Percentiles rank a stretch among this genome's conserved stretches.
Conservation (phyloP, 2,113 vertebrate species). For the Monopterus albus region DNA sequence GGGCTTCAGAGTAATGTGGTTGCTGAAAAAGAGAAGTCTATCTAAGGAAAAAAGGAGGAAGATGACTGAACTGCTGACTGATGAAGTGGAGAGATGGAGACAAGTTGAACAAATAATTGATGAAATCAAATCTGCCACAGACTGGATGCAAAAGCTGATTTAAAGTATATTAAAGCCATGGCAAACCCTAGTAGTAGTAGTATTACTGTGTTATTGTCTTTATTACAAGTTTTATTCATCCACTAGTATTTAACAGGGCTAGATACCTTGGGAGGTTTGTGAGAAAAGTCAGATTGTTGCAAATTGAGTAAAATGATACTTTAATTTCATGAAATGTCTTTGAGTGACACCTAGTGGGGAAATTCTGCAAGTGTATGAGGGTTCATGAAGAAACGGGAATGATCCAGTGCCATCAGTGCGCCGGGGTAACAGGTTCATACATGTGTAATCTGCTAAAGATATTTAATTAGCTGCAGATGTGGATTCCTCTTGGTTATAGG, state of each 20-base stretch:
- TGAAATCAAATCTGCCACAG: not conserved
- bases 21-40: conserved; percentile 1
- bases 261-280: too few species aligned
- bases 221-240: too few species aligned
- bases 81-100: not conserved
- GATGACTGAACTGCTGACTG: conserved; percentile 12
- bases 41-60: not conserved
- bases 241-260: too few species aligned
- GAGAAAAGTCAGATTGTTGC: too few species aligned
- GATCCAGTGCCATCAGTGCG: not conserved
- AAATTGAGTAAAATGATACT: too few species aligned
- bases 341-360: conserved; percentile 18
- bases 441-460: too few species aligned
- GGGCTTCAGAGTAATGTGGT: conserved; percentile 32
- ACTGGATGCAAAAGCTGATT: not conserved
- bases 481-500: too few species aligned
- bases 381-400: not conserved
- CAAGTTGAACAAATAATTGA: not conserved
- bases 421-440: too few species aligned
- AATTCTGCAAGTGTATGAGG: not conserved
- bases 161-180: too few species aligned
- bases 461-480: too few species aligned
- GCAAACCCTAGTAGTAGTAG: too few species aligned
- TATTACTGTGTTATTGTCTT: too few species aligned
- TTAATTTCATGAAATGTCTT: not conserved